These are phyloP conservation scores for Megatriorchis doriae DNA, from an alignment of 2,113 vertebrate genomes.

Conservation along the genomic window DNA sequence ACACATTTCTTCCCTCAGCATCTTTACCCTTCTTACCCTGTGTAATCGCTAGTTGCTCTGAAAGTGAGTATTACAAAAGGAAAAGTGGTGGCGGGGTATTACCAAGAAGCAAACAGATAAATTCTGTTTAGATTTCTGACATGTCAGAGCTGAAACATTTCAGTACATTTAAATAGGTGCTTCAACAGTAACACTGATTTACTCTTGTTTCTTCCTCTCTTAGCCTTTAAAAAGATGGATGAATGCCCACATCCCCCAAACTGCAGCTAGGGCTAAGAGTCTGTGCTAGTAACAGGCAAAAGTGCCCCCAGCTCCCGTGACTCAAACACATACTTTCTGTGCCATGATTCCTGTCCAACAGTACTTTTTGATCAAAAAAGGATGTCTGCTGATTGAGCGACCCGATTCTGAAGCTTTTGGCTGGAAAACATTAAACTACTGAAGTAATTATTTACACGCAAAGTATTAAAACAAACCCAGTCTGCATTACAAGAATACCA, in stretches of 20 bases:
- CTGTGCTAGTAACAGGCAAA: not conserved
- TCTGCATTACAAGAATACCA: not conserved
- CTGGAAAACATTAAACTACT: conserved; percentile 32
- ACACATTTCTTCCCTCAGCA: not conserved
- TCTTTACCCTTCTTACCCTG: not conserved
- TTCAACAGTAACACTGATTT: not conserved
- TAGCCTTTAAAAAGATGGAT: not conserved
- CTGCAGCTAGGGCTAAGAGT: not conserved
- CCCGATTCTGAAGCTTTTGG: not conserved
- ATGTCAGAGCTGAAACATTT: not conserved
- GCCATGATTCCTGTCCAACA: not conserved
- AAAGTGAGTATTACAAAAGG: not conserved
- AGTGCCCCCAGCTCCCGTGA: not conserved
- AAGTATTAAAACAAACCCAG: conserved; percentile 17
- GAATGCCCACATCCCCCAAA: not conserved
- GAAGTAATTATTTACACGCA: conserved; percentile 51
- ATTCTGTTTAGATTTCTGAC: not conserved
- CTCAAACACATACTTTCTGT: not conserved
- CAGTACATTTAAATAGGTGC: not conserved
- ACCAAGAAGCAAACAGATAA: not conserved
- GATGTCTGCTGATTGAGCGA: not conserved
- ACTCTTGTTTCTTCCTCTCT: not conserved
- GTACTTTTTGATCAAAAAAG: not conserved
- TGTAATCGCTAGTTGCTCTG: not conserved
- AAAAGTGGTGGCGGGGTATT: not conserved